Evolutionary conservation across 2,113 vertebrate genomes (phyloP).

Genomic region (Prunella himalayana): DNA sequence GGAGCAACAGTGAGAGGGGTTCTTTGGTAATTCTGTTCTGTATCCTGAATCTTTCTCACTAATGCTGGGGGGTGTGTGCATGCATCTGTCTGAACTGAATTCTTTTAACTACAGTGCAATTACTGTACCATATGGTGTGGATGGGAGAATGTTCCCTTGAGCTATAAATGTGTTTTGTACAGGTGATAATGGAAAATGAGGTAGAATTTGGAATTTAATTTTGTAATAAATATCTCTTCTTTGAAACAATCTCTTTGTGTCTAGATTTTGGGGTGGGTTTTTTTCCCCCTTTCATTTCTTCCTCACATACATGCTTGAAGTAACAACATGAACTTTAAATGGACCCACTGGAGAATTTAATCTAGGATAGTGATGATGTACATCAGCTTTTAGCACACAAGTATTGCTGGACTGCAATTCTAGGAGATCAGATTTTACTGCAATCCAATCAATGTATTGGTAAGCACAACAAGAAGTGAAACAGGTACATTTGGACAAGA

Average conservation of each 20-base stretch:
- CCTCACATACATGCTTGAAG: neutral
- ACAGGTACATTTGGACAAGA: neutral
- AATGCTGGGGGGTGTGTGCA: neutral
- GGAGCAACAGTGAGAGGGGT: neutral
- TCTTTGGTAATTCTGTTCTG: neutral
- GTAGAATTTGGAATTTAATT: slow-evolving; percentile 51
- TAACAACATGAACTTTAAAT: neutral
- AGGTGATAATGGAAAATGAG: neutral
- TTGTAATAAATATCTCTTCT: slow-evolving; percentile 72
- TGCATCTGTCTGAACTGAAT: neutral
- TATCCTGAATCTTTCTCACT: neutral
- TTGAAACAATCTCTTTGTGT: slow-evolving; percentile 26
- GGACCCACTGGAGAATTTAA: neutral
- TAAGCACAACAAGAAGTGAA: neutral
- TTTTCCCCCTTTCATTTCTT: neutral
- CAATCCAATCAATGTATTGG: neutral
- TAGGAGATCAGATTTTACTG: neutral
- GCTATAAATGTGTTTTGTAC: slow-evolving; percentile 39
- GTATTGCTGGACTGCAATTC: neutral
- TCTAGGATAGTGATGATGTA: neutral
- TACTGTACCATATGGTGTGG: neutral
- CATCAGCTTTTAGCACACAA: neutral
- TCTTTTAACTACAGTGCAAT: neutral
- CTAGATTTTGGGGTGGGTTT: neutral
- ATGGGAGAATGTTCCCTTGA: neutral